phyloP scores from a whole-genome alignment of 2,888 invertebrate species.

The Hypomecis punctinalis region DNA sequence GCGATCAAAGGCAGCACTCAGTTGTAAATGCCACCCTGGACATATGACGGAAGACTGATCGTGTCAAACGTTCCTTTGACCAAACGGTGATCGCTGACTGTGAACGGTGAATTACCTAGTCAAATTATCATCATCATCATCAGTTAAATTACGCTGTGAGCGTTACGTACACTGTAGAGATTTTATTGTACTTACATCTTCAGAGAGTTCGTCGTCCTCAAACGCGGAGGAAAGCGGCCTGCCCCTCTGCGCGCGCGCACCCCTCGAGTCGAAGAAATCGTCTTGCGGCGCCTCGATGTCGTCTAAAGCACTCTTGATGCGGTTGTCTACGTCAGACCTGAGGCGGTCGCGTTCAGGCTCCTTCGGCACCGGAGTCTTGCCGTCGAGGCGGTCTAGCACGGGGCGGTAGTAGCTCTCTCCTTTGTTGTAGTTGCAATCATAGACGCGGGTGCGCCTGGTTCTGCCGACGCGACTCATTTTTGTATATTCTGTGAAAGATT shows the following conservation, averaged over 20 bases:
- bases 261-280: conserved; percentile 88
- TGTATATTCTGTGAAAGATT: conserved; percentile 22
- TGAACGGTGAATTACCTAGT: too few relatives aligned
- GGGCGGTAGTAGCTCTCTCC: conserved; percentile 93
- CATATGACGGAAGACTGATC: too few relatives aligned
- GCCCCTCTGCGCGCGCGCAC: conserved; percentile 79
- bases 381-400: conserved; percentile 90
- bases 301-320: conserved; percentile 69
- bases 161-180: background rate
- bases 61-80: too few relatives aligned
- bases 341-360: conserved; percentile 72
- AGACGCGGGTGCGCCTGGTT: conserved; percentile 92
- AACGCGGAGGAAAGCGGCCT: conserved; percentile 75
- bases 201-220: conserved; percentile 77
- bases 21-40: too few relatives aligned
- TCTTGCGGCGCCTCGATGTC: conserved; percentile 73
- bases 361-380: conserved; percentile 78
- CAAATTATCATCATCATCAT: too few relatives aligned
- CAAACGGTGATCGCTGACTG: too few relatives aligned
- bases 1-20: too few relatives aligned
- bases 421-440: conserved; percentile 94
- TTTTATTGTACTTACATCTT: conserved; percentile 70
- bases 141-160: too few relatives aligned
- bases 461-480: conserved; percentile 80
- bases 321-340: conserved; percentile 68